Percentiles rank a stretch among this genome's conserved stretches.
Evolutionary conservation across 2,888 invertebrate species (phyloP).

Genomic region (Apamea anceps): DNA sequence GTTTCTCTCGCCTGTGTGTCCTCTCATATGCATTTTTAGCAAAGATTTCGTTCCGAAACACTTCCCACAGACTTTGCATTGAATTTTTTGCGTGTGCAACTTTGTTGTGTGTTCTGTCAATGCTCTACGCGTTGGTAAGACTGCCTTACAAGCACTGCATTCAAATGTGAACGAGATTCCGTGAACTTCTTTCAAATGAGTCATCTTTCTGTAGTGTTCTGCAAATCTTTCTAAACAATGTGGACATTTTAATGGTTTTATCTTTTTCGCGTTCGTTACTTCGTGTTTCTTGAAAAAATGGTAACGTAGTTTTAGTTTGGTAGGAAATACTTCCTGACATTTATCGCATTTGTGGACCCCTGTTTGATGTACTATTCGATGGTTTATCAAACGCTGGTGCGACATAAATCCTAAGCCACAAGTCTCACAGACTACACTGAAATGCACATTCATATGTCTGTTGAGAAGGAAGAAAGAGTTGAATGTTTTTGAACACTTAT

Average conservation of each 20-base stretch:
- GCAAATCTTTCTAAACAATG: constrained; percentile 86
- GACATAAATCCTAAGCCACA: constrained; percentile 87
- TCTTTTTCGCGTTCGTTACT: constrained; percentile 79
- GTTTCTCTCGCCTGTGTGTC: constrained; percentile 85
- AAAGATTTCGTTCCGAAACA: constrained; percentile 84
- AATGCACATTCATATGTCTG: constrained; percentile 87
- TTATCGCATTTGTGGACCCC: constrained; percentile 84
- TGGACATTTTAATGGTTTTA: constrained; percentile 85
- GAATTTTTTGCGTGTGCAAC: constrained; percentile 83
- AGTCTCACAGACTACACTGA: constrained; percentile 86
- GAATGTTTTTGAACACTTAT: constrained; percentile 83
- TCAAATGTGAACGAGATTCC: constrained; percentile 85
- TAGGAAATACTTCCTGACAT: constrained; percentile 83
- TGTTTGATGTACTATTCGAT: constrained; percentile 83
- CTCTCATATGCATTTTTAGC: constrained; percentile 83
- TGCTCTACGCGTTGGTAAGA: constrained; percentile 82
- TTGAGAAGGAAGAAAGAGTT: constrained; percentile 85
- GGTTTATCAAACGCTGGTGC: constrained; percentile 83
- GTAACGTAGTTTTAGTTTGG: constrained; percentile 84
- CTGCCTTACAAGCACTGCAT: constrained; percentile 81
- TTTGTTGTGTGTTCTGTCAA: constrained; percentile 86
- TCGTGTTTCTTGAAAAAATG: constrained; percentile 85
- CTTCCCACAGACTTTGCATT: constrained; percentile 84
- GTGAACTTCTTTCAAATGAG: constrained; percentile 84
- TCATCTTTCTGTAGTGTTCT: constrained; percentile 87